A percentile compares a stretch with the other conserved stretches of the same genome.
Evolutionary conservation across 2,888 invertebrate genomes (phyloP).

Genomic region (Leucania comma): DNA sequence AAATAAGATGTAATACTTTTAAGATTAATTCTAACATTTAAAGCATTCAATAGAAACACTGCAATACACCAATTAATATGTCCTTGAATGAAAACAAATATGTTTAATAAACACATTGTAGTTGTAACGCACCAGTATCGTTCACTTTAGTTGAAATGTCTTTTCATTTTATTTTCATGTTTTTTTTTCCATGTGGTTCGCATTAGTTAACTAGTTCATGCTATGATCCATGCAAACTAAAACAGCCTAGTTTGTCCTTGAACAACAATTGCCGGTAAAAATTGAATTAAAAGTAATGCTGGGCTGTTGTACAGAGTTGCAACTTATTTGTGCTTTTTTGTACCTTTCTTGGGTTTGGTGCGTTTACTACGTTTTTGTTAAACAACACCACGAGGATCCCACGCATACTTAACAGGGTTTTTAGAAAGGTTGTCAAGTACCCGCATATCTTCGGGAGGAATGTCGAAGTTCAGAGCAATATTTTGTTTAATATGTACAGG

Average conservation of each 20-base stretch:
- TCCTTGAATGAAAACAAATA: neutral
- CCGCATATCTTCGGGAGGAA: constrained; percentile 89
- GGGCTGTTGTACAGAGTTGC: neutral
- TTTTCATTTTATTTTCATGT: neutral
- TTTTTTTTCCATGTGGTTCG: too few relatives aligned
- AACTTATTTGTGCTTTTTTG: constrained; percentile 10
- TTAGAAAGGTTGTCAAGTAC: constrained; percentile 66
- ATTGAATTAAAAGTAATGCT: neutral
- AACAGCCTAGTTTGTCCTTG: neutral
- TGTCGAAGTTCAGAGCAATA: constrained; percentile 90
- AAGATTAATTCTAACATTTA: constrained; percentile 8
- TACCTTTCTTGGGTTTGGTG: constrained; percentile 25
- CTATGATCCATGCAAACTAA: neutral
- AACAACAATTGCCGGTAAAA: neutral
- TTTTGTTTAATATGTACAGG: constrained; percentile 91
- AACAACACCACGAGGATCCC: constrained; percentile 75
- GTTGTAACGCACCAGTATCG: constrained; percentile 1
- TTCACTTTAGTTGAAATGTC: neutral
- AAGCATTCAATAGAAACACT: constrained; percentile 7
- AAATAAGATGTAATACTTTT: neutral
- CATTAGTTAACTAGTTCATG: neutral
- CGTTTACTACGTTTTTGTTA: constrained; percentile 50
- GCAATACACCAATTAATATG: neutral
- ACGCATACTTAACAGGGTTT: constrained; percentile 72
- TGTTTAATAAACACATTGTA: neutral